These are phyloP conservation scores for Muraenolepis orangiensis DNA, from an alignment of 2,797 vertebrate species.

Conservation along the genomic window DNA sequence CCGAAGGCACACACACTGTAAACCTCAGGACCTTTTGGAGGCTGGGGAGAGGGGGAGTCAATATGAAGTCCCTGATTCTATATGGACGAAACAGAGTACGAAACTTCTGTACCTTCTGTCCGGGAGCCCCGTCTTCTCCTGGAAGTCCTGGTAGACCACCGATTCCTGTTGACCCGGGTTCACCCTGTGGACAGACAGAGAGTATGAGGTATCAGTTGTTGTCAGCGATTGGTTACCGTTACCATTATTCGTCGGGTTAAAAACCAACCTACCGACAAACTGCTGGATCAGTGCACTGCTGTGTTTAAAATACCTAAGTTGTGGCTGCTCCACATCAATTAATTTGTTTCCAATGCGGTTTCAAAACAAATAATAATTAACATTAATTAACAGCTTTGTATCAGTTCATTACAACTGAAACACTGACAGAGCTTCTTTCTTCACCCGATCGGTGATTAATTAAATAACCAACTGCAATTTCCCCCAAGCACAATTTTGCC, in stretches of 20 bases:
- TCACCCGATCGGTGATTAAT: not conserved
- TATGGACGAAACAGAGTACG: not conserved
- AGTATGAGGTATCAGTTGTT: not conserved
- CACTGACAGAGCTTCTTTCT: too few species aligned
- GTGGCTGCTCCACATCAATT: too few species aligned
- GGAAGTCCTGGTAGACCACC: slow-evolving; percentile 84
- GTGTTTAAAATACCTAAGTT: too few species aligned
- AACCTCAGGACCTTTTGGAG: not conserved
- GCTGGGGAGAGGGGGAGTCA: not conserved
- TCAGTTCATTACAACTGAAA: not conserved
- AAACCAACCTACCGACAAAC: not conserved
- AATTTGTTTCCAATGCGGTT: too few species aligned
- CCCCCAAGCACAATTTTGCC: not conserved
- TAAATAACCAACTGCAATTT: not conserved
- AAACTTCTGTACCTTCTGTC: slow-evolving; percentile 88
- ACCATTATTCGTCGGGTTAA: not conserved
- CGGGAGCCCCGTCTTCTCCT: slow-evolving; percentile 85
- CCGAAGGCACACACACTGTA: not conserved
- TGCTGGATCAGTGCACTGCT: not conserved
- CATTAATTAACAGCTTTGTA: not conserved
- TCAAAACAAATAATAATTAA: not conserved
- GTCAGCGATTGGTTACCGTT: not conserved
- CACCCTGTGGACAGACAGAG: slow-evolving; percentile 73
- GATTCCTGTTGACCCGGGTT: slow-evolving; percentile 78
- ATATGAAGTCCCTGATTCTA: not conserved